Conservation (phyloP, 1,140 invertebrate species). For the Oryctes rhinoceros region DNA sequence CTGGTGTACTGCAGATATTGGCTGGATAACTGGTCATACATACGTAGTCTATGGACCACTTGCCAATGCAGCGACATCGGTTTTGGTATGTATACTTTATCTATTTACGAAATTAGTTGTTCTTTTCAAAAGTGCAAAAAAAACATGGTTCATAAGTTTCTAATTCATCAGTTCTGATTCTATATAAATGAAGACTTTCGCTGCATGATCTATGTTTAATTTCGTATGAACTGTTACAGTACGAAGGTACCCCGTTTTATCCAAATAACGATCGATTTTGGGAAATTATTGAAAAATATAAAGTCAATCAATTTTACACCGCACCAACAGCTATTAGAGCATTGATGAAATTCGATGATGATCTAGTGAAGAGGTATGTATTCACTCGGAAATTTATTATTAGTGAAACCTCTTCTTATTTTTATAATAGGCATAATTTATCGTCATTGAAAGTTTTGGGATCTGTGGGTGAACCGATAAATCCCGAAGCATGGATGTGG, state of each 20-base stretch:
- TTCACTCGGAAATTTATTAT: neutral
- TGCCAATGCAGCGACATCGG: slow-evolving; percentile 91
- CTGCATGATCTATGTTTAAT: neutral
- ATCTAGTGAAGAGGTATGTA: slow-evolving; percentile 69
- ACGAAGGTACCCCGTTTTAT: slow-evolving; percentile 95
- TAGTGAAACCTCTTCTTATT: neutral
- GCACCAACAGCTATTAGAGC: slow-evolving; percentile 97
- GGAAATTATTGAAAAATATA: slow-evolving; percentile 92
- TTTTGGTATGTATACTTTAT: slow-evolving; percentile 70
- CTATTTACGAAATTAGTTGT: neutral
- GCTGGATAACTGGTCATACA: slow-evolving; percentile 98
- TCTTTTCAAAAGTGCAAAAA: neutral
- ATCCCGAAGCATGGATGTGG: slow-evolving; percentile 98
- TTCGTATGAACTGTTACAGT: slow-evolving; percentile 68
- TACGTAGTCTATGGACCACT: slow-evolving; percentile 96
- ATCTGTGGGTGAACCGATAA: slow-evolving; percentile 97
- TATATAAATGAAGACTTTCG: too few relatives aligned
- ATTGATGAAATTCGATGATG: slow-evolving; percentile 93
- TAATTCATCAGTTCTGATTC: too few relatives aligned
- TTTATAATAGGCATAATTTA: slow-evolving; percentile 66
- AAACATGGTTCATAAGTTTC: too few relatives aligned
- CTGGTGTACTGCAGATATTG: slow-evolving; percentile 99
- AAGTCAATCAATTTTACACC: slow-evolving; percentile 97
- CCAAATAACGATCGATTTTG: slow-evolving; percentile 92
- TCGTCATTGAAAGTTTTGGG: slow-evolving; percentile 83